Evolutionary conservation across 2,113 vertebrate species (phyloP).

Genomic region (Podilymbus podiceps): DNA sequence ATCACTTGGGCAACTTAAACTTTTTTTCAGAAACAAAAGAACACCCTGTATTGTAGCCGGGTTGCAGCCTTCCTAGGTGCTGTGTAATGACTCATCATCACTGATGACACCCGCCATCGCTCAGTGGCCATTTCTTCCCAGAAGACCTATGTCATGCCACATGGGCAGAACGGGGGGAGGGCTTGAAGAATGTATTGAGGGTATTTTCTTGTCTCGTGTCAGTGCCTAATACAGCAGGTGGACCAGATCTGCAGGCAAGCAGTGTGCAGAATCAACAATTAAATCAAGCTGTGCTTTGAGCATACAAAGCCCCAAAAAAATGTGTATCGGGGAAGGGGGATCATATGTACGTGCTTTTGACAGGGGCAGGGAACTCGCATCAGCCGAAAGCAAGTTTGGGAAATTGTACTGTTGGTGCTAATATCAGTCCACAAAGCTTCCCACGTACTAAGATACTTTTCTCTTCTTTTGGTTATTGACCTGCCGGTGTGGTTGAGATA

Average conservation of each 20-base stretch:
- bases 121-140: background rate
- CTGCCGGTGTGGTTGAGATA: background rate
- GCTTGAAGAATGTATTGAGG: background rate
- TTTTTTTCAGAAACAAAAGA: background rate
- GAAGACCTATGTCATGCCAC: background rate
- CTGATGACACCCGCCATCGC: background rate
- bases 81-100: background rate
- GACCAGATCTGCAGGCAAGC: background rate
- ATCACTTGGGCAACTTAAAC: background rate
- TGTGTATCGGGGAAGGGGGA: background rate
- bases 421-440: background rate
- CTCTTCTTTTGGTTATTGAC: background rate
- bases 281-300: background rate
- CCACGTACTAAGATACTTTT: background rate
- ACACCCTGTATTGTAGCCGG: background rate
- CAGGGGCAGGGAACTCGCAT: background rate
- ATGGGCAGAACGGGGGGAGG: background rate
- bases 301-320: background rate
- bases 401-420: background rate
- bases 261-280: background rate
- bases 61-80: background rate
- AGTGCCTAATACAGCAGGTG: background rate
- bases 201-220: background rate
- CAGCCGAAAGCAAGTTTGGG: background rate
- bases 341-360: background rate